Base-by-base conservation (phyloP, 2,888 invertebrate species). In the Marronus borbonicus region DNA sequence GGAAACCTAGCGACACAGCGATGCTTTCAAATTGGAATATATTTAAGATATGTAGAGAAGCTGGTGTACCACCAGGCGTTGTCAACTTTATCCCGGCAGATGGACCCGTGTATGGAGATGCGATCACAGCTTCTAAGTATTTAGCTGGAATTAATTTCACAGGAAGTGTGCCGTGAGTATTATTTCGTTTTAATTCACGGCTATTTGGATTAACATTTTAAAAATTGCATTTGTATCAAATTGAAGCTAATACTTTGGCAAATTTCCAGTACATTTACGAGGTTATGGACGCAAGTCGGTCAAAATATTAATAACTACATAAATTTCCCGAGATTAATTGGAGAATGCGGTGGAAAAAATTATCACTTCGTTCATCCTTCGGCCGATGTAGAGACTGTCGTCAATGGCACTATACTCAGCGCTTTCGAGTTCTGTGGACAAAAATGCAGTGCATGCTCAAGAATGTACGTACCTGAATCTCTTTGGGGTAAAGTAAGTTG, bases 1-100 rank as follows among this genome's bases (percentile, higher is more conserved):
- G 99, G 99, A 99, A 99, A 88, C 99, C 99, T 0, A 98, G 98
- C 0, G 98, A 99, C 88, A 98, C 99, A 0, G 98, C 99, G 1
- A 86, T 99, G 10, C 91, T 99, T 1, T 98, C 98, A 28, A 99
- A 98, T 88, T 99, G 97, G 94, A 92, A 93, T 80, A 96, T 97
- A 83, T 98, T 95, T 87, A 94, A 98, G 88, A 95, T 98, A 60
- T 95, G 98, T 91, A 92, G 95, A 77, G 99, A 99, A 88, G 99
- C 98, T 3, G 99, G 99, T 7, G 91, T 99, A 39, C 99, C 99
- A 2, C 92, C 96, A 24, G 99, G 99, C 58, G 96, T 99, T 17
- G 97, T 99, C 10, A 99, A 99, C 89, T 99, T 99, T 89, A 92
- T 99, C 44, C 99, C 99, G 0, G 93, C 97, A 0, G 97, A 98